Evolutionary conservation across 2,113 vertebrate species (phyloP).

Genomic region (Psilopsiagon aymara): DNA sequence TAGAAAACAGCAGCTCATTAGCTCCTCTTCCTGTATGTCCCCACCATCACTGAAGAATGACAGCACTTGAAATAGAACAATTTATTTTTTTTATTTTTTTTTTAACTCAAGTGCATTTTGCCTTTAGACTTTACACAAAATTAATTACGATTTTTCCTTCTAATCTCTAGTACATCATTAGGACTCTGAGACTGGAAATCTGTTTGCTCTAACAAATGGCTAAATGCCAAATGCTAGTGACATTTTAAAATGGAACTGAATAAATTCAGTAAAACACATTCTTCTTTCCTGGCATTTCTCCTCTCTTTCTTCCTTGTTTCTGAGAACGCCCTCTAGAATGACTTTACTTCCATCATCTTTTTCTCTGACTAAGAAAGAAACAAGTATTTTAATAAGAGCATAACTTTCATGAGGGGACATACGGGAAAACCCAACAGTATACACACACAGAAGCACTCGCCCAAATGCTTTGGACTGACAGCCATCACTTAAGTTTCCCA

Average conservation of each 20-base stretch:
- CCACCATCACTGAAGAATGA: slow-evolving; percentile 40
- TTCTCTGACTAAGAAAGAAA: neutral
- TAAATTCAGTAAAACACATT: slow-evolving; percentile 4
- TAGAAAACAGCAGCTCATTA: slow-evolving; percentile 64
- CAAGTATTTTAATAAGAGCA: neutral
- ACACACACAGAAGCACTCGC: neutral
- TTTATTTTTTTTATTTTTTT: neutral
- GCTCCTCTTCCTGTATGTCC: slow-evolving; percentile 37
- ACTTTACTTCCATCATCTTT: neutral
- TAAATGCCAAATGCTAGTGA: slow-evolving; percentile 43
- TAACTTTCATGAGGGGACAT: neutral
- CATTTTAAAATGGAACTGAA: slow-evolving; percentile 48
- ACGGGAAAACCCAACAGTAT: neutral
- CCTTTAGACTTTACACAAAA: slow-evolving; percentile 59
- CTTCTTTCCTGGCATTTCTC: neutral
- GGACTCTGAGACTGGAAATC: slow-evolving; percentile 27
- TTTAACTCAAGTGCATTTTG: slow-evolving; percentile 16
- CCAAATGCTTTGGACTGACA: neutral
- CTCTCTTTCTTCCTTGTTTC: neutral
- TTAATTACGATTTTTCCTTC: slow-evolving; percentile 61
- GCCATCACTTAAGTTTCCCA: neutral
- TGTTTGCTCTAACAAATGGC: slow-evolving; percentile 60
- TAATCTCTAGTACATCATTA: slow-evolving; percentile 60
- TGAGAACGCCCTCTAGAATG: neutral
- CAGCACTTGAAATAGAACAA: slow-evolving; percentile 40